These are phyloP conservation scores for Heliothis subflexa DNA, from an alignment of 1,140 invertebrate species.

Conservation along the genomic window DNA sequence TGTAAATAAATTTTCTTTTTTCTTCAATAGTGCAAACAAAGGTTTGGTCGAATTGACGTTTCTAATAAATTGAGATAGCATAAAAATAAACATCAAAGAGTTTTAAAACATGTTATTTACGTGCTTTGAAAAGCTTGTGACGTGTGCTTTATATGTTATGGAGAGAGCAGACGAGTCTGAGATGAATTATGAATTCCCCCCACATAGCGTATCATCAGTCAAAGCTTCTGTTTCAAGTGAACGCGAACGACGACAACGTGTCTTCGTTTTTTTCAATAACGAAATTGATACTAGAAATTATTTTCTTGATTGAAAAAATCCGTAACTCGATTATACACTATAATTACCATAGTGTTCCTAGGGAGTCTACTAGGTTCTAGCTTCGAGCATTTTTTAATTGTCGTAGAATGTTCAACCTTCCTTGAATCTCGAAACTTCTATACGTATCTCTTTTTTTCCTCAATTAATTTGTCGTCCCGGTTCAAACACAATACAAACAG, in stretches of 20 bases:
- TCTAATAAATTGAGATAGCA: neutral
- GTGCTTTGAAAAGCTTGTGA: constrained; percentile 8
- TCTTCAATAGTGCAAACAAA: neutral
- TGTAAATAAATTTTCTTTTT: constrained; percentile 43
- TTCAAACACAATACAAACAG: constrained; percentile 16
- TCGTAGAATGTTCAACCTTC: neutral
- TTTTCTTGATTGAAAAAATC: neutral
- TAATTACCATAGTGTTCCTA: neutral
- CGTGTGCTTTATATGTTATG: constrained; percentile 10
- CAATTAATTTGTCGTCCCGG: constrained; percentile 10
- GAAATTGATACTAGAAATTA: constrained; percentile 4
- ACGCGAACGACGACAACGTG: constrained; percentile 11
- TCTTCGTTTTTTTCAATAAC: constrained; percentile 32
- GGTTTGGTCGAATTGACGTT: neutral
- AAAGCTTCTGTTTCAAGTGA: constrained; percentile 32
- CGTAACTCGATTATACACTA: neutral
- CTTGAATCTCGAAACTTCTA: neutral
- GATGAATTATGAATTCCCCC: constrained; percentile 40
- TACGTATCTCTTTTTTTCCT: neutral
- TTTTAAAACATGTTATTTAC: neutral
- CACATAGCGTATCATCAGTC: constrained; percentile 33
- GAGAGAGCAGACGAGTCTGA: constrained; percentile 15
- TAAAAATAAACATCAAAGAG: constrained; percentile 25
- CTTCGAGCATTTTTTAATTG: neutral
- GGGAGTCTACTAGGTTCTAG: neutral